Conservation (phyloP, 2,797 vertebrate species). For the Galaxias olidus region DNA sequence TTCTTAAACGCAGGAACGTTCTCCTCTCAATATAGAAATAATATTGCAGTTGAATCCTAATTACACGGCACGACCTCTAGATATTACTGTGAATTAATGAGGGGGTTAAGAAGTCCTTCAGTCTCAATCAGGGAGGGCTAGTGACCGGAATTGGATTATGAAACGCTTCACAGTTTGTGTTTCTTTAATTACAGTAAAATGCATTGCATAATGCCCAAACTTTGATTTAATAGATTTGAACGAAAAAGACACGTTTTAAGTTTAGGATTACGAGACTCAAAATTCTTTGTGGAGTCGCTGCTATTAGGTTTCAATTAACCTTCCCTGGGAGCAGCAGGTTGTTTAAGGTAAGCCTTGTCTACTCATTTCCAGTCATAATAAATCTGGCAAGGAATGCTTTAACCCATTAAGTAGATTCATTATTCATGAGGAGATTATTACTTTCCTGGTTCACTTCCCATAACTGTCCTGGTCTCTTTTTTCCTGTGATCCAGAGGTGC, state of each 20-base stretch:
- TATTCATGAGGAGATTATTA: conserved; percentile 76
- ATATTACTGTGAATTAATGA: conserved; percentile 54
- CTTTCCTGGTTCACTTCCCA: conserved; percentile 72
- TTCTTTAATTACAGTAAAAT: no score
- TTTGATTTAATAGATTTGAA: no score
- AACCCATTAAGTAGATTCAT: conserved; percentile 73
- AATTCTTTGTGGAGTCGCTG: no score
- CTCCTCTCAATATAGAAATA: conserved; percentile 34
- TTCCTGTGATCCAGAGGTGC: conserved; percentile 52
- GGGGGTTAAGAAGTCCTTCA: conserved; percentile 36
- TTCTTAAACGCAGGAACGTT: conserved; percentile 30
- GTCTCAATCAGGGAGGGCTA: conserved; percentile 38
- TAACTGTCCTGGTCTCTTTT: conserved; percentile 63
- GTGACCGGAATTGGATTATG: neutral
- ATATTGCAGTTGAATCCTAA: conserved; percentile 40
- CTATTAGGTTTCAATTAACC: no score
- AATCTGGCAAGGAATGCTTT: conserved; percentile 45
- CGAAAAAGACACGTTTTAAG: no score
- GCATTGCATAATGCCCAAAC: no score
- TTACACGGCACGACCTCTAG: conserved; percentile 48
- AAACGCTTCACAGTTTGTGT: no score
- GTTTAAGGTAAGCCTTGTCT: neutral
- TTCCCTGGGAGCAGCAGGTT: no score
- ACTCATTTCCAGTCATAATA: conserved; percentile 18
- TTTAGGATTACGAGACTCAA: no score